phyloP scores from a whole-genome alignment of 2,888 invertebrate genomes.

The Adelphocoris suturalis region DNA sequence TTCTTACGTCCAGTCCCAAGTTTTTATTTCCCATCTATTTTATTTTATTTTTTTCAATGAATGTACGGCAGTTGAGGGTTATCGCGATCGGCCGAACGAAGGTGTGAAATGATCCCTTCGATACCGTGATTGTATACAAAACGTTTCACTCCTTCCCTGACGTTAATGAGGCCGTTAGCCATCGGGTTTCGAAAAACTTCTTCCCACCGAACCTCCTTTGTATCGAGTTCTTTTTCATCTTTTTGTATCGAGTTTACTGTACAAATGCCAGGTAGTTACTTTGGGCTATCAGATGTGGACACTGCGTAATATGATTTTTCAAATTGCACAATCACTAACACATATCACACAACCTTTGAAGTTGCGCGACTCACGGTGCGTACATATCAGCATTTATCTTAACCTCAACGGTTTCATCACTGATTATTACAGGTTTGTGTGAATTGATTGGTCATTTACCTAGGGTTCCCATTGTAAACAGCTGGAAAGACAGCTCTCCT shows the following conservation, averaged over 20 bases:
- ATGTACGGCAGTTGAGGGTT: neutral
- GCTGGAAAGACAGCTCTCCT: too few species aligned
- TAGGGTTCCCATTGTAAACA: too few species aligned
- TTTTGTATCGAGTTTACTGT: neutral
- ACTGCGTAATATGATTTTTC: neutral
- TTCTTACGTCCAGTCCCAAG: neutral
- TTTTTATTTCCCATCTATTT: neutral
- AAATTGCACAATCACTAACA: neutral
- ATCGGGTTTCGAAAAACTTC: neutral
- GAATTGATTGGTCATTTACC: too few species aligned
- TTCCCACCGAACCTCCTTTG: neutral
- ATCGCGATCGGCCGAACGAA: neutral
- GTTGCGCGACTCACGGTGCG: too few species aligned
- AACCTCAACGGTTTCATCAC: too few species aligned
- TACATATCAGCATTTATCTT: too few species aligned
- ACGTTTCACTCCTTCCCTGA: neutral
- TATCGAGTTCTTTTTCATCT: neutral
- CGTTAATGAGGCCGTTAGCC: constrained; percentile 12
- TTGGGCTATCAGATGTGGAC: neutral
- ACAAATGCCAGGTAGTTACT: neutral
- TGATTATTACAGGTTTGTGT: too few species aligned
- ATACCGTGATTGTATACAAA: neutral
- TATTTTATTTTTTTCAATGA: neutral
- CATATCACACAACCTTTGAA: too few species aligned
- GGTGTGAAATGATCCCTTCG: constrained; percentile 10